Percentiles rank a stretch among this genome's conserved stretches.
Conservation (phyloP, 2,113 vertebrate species). For the Marcusenius ussheri region DNA sequence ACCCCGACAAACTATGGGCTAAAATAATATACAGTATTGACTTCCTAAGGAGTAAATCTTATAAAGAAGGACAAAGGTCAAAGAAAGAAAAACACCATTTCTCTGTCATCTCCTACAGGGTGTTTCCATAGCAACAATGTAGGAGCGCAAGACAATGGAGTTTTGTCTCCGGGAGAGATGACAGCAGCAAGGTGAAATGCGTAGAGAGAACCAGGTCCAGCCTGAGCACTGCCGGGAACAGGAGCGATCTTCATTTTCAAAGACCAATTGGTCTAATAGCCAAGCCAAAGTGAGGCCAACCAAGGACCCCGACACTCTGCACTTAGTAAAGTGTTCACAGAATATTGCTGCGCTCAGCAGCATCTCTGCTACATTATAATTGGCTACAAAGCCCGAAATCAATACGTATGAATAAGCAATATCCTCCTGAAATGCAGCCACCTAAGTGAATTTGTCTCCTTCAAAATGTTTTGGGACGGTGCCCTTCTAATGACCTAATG, state of each 20-base stretch:
- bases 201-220: not conserved
- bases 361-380: not conserved
- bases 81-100: not conserved
- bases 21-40: not conserved
- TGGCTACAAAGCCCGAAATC: not conserved
- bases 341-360: not conserved
- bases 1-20: not conserved
- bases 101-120: not conserved
- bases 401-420: not conserved
- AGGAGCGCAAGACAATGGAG: not conserved
- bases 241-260: not conserved
- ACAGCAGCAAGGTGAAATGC: conserved; percentile 3
- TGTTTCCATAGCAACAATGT: conserved; percentile 13
- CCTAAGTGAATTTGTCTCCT: not conserved
- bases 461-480: not conserved
- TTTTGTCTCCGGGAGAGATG: not conserved
- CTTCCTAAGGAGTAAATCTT: not conserved
- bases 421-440: not conserved
- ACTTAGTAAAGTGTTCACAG: not conserved
- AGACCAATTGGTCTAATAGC: not conserved
- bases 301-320: no score
- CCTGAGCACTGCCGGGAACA: not conserved
- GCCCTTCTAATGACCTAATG: not conserved
- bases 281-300: not conserved
- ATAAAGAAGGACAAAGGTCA: not conserved